phyloP scores from a whole-genome alignment of 2,888 invertebrate genomes.

The Apodemia hepburni region DNA sequence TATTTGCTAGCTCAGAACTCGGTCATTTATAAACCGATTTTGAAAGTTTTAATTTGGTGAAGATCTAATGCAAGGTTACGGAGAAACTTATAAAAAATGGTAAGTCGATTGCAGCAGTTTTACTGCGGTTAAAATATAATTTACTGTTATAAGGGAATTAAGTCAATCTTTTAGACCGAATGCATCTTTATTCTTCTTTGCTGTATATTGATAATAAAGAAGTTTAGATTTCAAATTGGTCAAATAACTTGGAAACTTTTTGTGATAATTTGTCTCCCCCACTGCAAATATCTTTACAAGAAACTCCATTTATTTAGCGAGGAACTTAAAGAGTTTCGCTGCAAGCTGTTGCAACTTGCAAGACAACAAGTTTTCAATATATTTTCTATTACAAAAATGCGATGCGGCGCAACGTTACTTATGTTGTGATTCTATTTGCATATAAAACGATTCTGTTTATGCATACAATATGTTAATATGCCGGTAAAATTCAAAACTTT shows the following conservation, averaged over 20 bases:
- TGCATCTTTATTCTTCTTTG: no score
- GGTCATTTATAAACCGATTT: no score
- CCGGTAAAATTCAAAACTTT: conserved; percentile 7
- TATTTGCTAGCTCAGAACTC: no score
- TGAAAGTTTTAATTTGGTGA: no score
- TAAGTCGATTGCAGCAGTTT: no score
- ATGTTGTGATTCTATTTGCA: conserved; percentile 13
- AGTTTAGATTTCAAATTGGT: neutral
- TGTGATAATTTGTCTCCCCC: neutral
- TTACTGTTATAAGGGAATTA: no score
- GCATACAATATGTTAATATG: neutral
- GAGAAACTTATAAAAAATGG: no score
- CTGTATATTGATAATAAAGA: neutral
- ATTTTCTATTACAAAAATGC: conserved; percentile 15
- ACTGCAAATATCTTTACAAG: neutral
- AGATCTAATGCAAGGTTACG: no score
- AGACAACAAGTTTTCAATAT: conserved; percentile 4
- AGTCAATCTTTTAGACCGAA: no score
- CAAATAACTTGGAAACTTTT: neutral
- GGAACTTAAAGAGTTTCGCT: neutral
- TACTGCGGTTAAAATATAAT: no score
- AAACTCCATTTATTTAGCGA: neutral
- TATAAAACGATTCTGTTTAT: conserved; percentile 11
- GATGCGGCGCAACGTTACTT: neutral
- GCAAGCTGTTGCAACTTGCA: conserved; percentile 11